Evolutionary conservation across 2,797 vertebrate species (phyloP).

Genomic region (Chrysolophus pictus): DNA sequence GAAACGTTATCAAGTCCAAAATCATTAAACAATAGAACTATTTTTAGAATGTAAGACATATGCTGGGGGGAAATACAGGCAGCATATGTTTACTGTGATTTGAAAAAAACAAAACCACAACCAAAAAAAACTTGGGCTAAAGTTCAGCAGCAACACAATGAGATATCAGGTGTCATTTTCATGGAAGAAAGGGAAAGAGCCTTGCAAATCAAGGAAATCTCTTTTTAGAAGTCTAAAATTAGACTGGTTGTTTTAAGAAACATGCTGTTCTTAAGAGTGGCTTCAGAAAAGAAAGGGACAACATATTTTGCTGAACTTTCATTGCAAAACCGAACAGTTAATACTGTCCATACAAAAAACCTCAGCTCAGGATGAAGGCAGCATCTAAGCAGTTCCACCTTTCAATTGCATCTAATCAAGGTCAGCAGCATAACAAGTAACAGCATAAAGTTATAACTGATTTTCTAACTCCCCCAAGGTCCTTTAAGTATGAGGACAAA

Average conservation of each 20-base stretch:
- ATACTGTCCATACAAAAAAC: background rate
- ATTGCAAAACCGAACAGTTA: background rate
- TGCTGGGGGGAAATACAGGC: background rate
- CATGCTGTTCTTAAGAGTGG: rapidly evolving
- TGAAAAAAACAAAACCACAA: background rate
- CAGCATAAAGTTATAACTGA: background rate
- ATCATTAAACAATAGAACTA: background rate
- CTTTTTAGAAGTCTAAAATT: background rate
- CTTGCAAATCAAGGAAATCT: background rate
- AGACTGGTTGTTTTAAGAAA: background rate
- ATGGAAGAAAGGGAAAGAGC: background rate
- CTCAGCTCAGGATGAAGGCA: background rate
- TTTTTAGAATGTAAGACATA: background rate
- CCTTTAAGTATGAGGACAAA: background rate
- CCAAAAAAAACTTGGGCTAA: background rate
- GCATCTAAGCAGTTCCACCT: background rate
- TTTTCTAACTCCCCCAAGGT: background rate
- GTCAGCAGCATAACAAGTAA: background rate
- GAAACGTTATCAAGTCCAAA: background rate
- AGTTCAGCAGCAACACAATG: background rate
- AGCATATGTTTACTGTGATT: background rate
- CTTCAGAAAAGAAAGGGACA: background rate
- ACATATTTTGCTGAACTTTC: background rate
- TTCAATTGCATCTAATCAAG: background rate
- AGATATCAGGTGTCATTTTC: background rate